Percentiles rank a stretch among this genome's conserved stretches.
These are phyloP conservation scores for Cantharis lateralis DNA, from an alignment of 2,888 invertebrate species.

Conservation along the genomic window DNA sequence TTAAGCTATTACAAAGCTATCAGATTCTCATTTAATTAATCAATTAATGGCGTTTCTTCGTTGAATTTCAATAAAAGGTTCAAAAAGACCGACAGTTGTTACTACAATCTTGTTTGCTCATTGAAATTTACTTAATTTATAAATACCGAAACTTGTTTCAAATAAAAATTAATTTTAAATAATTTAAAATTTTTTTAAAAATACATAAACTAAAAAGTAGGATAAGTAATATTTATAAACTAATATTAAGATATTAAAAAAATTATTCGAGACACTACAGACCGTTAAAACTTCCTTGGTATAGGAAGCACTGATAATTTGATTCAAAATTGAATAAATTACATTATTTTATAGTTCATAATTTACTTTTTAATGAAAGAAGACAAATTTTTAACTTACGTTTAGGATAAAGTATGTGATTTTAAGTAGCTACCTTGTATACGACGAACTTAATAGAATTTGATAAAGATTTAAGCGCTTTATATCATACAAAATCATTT, in stretches of 20 bases:
- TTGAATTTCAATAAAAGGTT: neutral
- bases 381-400: neutral
- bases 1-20: neutral
- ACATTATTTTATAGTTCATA: neutral
- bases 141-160: neutral
- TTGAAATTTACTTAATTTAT: neutral
- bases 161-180: neutral
- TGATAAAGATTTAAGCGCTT: neutral
- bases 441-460: neutral
- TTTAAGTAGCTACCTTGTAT: neutral
- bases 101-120: slow-evolving; percentile 4
- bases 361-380: neutral
- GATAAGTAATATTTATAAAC: too few relatives aligned
- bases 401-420: neutral
- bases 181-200: neutral
- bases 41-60: slow-evolving; percentile 2
- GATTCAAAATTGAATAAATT: neutral
- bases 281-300: neutral
- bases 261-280: neutral
- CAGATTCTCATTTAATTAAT: slow-evolving; percentile 1
- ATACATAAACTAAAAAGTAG: too few relatives aligned
- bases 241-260: too few relatives aligned
- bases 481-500: neutral
- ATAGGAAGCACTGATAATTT: neutral
- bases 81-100: slow-evolving; percentile 15